Base-by-base conservation (phyloP, 2,113 vertebrate species). In the Siphamia tubifer region DNA sequence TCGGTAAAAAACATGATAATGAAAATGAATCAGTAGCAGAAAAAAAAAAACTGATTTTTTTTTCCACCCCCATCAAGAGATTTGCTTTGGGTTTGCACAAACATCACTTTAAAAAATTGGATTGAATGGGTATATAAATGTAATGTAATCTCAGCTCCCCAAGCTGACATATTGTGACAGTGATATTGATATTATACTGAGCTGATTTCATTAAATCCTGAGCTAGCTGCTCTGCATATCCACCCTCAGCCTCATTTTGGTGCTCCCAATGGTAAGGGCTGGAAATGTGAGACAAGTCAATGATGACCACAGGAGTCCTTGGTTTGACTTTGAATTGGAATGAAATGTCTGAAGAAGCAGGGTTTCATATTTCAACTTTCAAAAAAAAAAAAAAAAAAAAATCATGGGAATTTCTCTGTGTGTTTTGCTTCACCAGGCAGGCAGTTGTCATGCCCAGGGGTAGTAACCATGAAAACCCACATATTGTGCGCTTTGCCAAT, bases 401-500 rank as follows among this genome's bases (percentile, higher is more conserved):
- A 8, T 24, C 42, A 25, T 5, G 12, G 20, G 20, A 23, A 25
- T 24, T 8, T 6, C 6, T 13, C 1, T 48, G 24, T 44, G 24
- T 27, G 31, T 31, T 62, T 60, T n/a, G 15, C 44, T 62, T 63
- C 31, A 55, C 39, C 61, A 49, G 35, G 48, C 47, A 35, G 39
- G 5, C 57, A 60, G 60, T 54, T 30, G 35, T 60, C 62, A 25
- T 65, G 60, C 69, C 64, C 51, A 63, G 17, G 73, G 77, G 44
- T 67, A 57, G 63, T 9, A 77, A 78, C 79, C 75, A 70, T 65
- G 63, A 70, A 81, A 44, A 45, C 27, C 54, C 45, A 43, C 72
- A 78, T 54, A 76, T 56, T 79, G 57, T 43, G 60, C 61, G 31
- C 69, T 77, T 77, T 74, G 40, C 67, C 68, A 77, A 68, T 65